Conservation (phyloP, 2,797 vertebrate genomes). For the Mormyrops attenuatus region DNA sequence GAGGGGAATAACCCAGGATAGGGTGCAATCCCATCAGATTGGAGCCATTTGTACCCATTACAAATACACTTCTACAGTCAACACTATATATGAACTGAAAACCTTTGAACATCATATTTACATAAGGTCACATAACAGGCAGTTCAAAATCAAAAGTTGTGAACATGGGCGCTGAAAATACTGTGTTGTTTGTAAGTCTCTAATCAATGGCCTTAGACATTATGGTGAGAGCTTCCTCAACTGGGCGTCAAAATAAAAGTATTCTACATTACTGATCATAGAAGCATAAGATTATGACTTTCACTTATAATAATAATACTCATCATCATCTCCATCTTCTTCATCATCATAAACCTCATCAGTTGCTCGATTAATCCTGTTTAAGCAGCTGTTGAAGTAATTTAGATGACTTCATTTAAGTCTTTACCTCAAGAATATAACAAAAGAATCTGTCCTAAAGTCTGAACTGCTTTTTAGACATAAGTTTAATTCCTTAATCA, state of each 20-base stretch:
- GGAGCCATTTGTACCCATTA: not conserved
- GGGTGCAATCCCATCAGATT: not conserved
- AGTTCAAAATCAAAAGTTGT: not conserved
- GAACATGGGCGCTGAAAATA: not conserved
- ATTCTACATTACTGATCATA: not conserved
- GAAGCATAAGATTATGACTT: not conserved
- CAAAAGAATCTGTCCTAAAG: not conserved
- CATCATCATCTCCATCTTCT: not conserved
- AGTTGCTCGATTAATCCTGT: not conserved
- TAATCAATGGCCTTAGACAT: not conserved
- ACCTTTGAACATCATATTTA: not conserved
- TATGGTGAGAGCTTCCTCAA: not conserved
- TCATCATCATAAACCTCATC: not conserved
- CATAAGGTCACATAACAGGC: not conserved
- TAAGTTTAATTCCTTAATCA: not conserved
- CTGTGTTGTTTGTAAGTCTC: not conserved
- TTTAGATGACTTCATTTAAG: not conserved
- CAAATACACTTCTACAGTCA: not conserved
- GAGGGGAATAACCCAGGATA: not conserved
- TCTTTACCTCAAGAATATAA: not conserved
- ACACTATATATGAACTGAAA: not conserved
- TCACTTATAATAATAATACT: not conserved
- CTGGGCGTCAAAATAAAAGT: not conserved
- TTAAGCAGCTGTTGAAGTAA: not conserved
- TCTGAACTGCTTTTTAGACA: not conserved